Conservation (phyloP, 2,797 vertebrate species). For the Echeneis naucrates region DNA sequence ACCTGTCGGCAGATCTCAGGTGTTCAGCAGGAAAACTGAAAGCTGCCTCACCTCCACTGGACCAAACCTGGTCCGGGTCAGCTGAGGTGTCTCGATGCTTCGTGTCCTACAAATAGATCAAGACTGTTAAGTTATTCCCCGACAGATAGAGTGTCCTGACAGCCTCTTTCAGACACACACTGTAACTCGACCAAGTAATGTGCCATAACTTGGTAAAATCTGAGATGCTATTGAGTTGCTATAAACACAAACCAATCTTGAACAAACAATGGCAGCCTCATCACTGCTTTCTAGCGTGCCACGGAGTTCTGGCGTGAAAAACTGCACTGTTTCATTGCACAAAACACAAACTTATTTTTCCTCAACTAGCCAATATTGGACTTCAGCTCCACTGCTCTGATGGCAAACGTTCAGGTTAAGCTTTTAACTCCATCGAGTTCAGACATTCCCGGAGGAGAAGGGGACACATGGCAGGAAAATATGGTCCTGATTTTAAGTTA, state of each 20-base stretch:
- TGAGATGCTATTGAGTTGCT: background rate
- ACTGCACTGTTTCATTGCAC: background rate
- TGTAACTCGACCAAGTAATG: background rate
- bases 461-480: conserved; percentile 25
- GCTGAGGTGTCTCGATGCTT: too few species aligned
- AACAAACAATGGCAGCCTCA: background rate
- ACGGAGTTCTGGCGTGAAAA: background rate
- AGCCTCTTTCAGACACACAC: background rate
- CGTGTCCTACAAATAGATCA: too few species aligned
- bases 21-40: too few species aligned
- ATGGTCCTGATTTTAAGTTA: conserved; percentile 33
- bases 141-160: too few species aligned
- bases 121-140: too few species aligned
- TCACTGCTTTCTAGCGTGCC: background rate
- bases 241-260: background rate
- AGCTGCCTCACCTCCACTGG: too few species aligned
- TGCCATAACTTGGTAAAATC: background rate
- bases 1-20: too few species aligned
- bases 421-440: conserved; percentile 14
- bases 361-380: background rate
- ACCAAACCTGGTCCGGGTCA: too few species aligned
- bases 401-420: conserved; percentile 4
- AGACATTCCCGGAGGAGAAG: background rate
- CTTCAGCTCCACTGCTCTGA: background rate
- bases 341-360: background rate